Evolutionary conservation across 1,140 invertebrate genomes (phyloP).

Genomic region (Heliconius hermathena): DNA sequence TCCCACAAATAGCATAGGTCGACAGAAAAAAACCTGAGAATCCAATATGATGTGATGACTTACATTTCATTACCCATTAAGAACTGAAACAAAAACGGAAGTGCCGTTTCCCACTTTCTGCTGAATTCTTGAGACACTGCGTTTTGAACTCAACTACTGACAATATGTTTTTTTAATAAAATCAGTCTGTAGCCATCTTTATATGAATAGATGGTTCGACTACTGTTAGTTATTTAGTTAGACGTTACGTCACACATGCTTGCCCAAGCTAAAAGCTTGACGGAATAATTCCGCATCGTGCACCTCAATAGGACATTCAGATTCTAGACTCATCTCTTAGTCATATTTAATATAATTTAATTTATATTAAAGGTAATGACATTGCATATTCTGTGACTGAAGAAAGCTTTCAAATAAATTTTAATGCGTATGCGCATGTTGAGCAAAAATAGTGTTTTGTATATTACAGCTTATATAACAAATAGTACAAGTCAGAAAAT

Average conservation of each 20-base stretch:
- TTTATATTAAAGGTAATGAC: background rate
- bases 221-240: conserved; percentile 35
- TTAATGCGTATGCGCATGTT: background rate
- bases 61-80: no score
- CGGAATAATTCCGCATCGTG: conserved; percentile 39
- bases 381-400: background rate
- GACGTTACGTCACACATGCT: conserved; percentile 44
- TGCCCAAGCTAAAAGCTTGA: conserved; percentile 49
- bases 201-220: conserved; percentile 25
- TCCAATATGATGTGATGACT: no score
- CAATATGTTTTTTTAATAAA: background rate
- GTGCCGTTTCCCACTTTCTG: no score
- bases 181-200: conserved; percentile 7
- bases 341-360: conserved; percentile 8
- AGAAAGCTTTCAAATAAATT: background rate
- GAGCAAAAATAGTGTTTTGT: background rate
- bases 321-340: conserved; percentile 15
- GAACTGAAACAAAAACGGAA: no score
- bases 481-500: no score
- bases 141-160: no score
- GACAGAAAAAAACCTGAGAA: no score
- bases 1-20: no score
- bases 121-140: no score
- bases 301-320: conserved; percentile 25
- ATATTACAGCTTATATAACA: background rate